These are phyloP conservation scores for Forpus xanthops DNA, from an alignment of 2,797 vertebrate species.

Conservation along the genomic window DNA sequence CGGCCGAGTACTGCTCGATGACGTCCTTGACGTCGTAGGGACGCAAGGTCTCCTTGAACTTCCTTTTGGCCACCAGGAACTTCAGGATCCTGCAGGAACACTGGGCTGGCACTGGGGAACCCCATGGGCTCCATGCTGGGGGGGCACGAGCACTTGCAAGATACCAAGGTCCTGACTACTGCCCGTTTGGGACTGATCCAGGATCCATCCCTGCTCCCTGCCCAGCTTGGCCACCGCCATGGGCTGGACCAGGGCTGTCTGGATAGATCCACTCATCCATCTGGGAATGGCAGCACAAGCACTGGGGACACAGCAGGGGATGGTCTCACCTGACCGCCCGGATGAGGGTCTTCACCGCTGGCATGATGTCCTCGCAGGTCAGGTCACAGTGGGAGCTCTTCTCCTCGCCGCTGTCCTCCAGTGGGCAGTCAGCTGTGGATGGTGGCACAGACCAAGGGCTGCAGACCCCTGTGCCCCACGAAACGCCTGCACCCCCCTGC, in stretches of 20 bases:
- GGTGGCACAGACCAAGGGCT: too few relatives aligned
- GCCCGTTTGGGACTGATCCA: neutral
- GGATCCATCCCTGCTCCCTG: neutral
- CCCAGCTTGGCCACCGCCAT: accelerated
- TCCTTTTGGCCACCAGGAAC: slow-evolving; percentile 97
- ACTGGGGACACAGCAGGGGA: accelerated
- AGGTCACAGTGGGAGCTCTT: slow-evolving; percentile 89
- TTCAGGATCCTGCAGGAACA: slow-evolving; percentile 87
- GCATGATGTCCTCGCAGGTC: slow-evolving; percentile 94
- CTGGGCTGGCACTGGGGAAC: neutral
- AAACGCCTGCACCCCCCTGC: accelerated
- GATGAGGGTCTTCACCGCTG: slow-evolving; percentile 93
- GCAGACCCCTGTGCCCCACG: neutral
- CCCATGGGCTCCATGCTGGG: accelerated
- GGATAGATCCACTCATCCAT: accelerated
- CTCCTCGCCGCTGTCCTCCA: slow-evolving; percentile 88
- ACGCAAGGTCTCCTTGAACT: slow-evolving; percentile 96
- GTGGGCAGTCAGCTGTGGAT: slow-evolving; percentile 80
- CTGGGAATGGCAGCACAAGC: neutral
- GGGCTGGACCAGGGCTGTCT: accelerated
- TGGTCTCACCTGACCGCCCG: slow-evolving; percentile 88
- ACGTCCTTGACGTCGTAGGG: slow-evolving; percentile 97
- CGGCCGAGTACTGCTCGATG: slow-evolving; percentile 97
- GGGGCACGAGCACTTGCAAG: accelerated
- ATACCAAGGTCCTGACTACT: neutral